Evolutionary conservation across 2,113 vertebrate species (phyloP).

Genomic region (Nestor notabilis): DNA sequence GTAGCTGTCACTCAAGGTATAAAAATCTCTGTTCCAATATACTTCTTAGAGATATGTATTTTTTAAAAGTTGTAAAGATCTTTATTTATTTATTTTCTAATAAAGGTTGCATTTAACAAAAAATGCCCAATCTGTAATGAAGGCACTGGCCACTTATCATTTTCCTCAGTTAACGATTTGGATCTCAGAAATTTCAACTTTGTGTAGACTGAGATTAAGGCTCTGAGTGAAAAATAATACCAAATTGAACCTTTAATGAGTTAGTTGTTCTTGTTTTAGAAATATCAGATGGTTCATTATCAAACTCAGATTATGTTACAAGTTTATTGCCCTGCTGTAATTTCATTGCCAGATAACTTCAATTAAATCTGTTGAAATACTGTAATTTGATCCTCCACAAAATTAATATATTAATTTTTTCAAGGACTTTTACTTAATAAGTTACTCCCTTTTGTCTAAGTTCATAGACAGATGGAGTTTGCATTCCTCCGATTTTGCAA

Average conservation of each 20-base stretch:
- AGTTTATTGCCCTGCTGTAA: neutral
- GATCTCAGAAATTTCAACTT: neutral
- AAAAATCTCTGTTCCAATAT: neutral
- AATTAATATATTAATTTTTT: neutral
- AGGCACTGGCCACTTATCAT: neutral
- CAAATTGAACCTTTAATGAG: neutral
- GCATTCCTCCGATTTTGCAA: neutral
- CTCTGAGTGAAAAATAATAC: neutral
- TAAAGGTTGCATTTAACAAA: neutral
- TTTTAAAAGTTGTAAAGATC: neutral
- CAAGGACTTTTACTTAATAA: neutral
- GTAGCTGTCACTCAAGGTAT: neutral
- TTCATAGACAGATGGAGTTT: neutral
- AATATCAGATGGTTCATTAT: neutral
- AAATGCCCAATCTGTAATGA: neutral
- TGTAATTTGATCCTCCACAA: neutral
- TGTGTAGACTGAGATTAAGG: fast-evolving
- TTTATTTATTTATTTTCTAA: neutral
- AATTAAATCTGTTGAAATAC: neutral
- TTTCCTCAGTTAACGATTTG: neutral
- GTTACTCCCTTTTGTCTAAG: neutral
- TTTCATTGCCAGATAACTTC: neutral
- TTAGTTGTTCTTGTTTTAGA: neutral
- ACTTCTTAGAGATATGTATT: neutral
- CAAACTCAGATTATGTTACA: neutral